phyloP scores from a whole-genome alignment of 2,797 vertebrate species.

The Sebastes baramenuke region DNA sequence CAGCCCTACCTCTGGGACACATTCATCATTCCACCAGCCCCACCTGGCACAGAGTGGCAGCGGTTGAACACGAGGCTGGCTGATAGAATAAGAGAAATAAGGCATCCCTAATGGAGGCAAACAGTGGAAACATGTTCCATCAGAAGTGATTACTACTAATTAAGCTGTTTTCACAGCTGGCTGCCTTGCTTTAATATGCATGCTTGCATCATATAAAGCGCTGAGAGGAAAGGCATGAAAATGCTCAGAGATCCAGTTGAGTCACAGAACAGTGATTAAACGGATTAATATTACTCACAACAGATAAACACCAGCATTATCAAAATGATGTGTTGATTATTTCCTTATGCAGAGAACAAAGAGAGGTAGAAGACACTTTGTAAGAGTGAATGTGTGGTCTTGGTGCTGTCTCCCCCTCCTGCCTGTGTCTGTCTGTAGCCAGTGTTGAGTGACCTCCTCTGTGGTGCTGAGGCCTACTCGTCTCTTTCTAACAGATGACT shows the following conservation, averaged over 20 bases:
- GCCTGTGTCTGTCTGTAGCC: slow-evolving; percentile 36
- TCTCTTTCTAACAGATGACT: slow-evolving; percentile 84
- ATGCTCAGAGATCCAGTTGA: slow-evolving; percentile 61
- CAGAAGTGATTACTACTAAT: slow-evolving; percentile 85
- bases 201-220: slow-evolving; percentile 68
- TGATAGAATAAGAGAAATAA: slow-evolving; percentile 79
- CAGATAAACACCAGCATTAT: slow-evolving; percentile 46
- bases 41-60: slow-evolving; percentile 75
- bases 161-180: slow-evolving; percentile 85
- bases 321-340: slow-evolving; percentile 42
- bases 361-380: neutral
- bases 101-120: slow-evolving; percentile 81
- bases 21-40: slow-evolving; percentile 56
- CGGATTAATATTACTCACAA: slow-evolving; percentile 59
- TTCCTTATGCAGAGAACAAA: slow-evolving; percentile 7
- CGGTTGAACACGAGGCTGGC: slow-evolving; percentile 58
- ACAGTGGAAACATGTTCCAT: slow-evolving; percentile 84
- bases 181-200: slow-evolving; percentile 81
- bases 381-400: slow-evolving; percentile 12
- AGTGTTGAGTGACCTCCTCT: slow-evolving; percentile 60
- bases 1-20: slow-evolving; percentile 30
- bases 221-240: slow-evolving; percentile 58
- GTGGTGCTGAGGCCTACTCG: slow-evolving; percentile 59
- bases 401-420: slow-evolving; percentile 28
- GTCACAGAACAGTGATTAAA: slow-evolving; percentile 65